These are phyloP conservation scores for Ephialtes manifestator DNA, from an alignment of 2,888 invertebrate species.

Conservation along the genomic window DNA sequence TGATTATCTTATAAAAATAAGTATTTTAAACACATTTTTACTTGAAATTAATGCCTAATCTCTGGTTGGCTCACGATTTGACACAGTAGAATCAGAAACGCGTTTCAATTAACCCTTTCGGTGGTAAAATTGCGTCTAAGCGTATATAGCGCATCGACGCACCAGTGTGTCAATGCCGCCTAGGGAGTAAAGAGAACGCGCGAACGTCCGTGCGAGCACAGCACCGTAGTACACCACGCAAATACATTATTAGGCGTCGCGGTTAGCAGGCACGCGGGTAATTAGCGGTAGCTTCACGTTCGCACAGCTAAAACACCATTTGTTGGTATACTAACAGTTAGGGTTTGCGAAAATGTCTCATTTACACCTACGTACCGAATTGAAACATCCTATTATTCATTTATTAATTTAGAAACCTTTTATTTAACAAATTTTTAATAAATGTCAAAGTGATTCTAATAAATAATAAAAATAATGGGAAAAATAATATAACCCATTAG, in stretches of 20 bases:
- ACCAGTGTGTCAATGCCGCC: slow-evolving; percentile 6
- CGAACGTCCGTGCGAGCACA: slow-evolving; percentile 56
- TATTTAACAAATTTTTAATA: too few species aligned
- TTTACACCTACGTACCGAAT: neutral
- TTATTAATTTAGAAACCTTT: too few species aligned
- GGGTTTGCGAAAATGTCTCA: slow-evolving; percentile 18
- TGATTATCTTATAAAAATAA: too few species aligned
- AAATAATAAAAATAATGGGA: too few species aligned
- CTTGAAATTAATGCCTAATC: too few species aligned
- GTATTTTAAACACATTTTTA: too few species aligned
- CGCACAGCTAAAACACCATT: slow-evolving; percentile 32
- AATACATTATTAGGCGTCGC: slow-evolving; percentile 53
- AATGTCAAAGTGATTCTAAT: too few species aligned
- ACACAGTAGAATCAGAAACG: slow-evolving; percentile 46
- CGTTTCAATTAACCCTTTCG: slow-evolving; percentile 74
- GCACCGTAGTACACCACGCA: slow-evolving; percentile 25
- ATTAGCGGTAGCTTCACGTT: slow-evolving; percentile 55
- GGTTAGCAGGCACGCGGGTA: slow-evolving; percentile 34
- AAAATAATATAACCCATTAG: too few species aligned
- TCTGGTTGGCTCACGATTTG: neutral
- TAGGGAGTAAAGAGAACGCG: slow-evolving; percentile 55
- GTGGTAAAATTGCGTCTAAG: slow-evolving; percentile 53
- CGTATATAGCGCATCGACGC: slow-evolving; percentile 15
- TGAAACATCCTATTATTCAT: neutral
- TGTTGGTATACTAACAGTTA: slow-evolving; percentile 27